phyloP scores from a whole-genome alignment of 2,797 vertebrate species.

The Sebastiscus albofasciatus region DNA sequence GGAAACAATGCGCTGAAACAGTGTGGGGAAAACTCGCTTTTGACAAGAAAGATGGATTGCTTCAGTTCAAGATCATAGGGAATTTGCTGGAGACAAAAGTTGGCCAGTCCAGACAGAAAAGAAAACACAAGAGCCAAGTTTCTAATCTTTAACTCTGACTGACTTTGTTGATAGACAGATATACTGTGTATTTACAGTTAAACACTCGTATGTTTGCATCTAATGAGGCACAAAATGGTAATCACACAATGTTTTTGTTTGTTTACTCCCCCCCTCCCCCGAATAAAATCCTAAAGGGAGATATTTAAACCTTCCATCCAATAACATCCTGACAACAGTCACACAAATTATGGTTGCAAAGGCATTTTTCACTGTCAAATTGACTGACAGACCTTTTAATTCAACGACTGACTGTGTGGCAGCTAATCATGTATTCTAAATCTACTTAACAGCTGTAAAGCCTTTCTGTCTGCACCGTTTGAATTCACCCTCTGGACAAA shows the following conservation, averaged over 20 bases:
- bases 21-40: neutral
- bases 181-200: neutral
- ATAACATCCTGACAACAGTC: constrained; percentile 4
- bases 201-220: neutral
- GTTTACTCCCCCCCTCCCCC: constrained; percentile 1
- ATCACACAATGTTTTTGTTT: neutral
- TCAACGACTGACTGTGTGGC: constrained; percentile 28
- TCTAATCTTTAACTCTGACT: neutral
- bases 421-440: constrained; percentile 57
- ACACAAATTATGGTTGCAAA: constrained; percentile 11
- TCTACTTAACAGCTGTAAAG: constrained; percentile 40
- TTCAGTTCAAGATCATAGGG: neutral
- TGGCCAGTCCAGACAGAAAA: neutral
- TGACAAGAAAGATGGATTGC: constrained; percentile 18
- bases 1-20: constrained; percentile 3
- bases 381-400: constrained; percentile 55
- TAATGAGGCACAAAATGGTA: constrained; percentile 3
- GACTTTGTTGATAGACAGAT: neutral
- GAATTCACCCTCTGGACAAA: constrained; percentile 35
- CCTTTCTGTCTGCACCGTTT: constrained; percentile 31
- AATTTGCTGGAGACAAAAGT: neutral
- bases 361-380: constrained; percentile 45
- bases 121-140: neutral
- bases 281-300: constrained; percentile 11
- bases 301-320: constrained; percentile 24